Evolutionary conservation across 2,113 vertebrate species (phyloP).

Genomic region (Lepus americanus): DNA sequence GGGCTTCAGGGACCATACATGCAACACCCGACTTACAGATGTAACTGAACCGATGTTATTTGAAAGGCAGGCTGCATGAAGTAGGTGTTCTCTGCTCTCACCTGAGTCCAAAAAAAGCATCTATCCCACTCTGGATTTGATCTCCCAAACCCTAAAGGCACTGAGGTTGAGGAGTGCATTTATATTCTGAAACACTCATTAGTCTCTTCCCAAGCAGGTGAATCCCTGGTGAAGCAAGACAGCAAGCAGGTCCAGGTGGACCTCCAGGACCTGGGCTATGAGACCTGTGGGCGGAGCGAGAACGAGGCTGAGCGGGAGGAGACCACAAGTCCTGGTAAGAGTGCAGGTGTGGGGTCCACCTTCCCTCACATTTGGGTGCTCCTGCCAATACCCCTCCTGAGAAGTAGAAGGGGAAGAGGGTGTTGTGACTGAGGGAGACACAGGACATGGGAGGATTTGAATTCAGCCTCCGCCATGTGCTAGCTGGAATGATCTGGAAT

Average conservation of each 20-base stretch:
- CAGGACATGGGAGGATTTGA: not conserved
- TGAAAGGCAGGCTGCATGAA: not conserved
- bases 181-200: not conserved
- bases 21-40: too few species aligned
- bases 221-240: slow-evolving; percentile 89
- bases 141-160: not conserved
- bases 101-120: not conserved
- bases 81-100: not conserved
- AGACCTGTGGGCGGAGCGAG: slow-evolving; percentile 96
- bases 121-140: not conserved
- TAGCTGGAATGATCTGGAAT: not conserved
- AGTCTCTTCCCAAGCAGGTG: slow-evolving; percentile 85
- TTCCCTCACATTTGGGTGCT: not conserved
- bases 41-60: not conserved
- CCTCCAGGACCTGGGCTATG: slow-evolving; percentile 96
- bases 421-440: not conserved
- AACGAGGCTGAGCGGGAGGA: slow-evolving; percentile 95
- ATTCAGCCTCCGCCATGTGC: not conserved
- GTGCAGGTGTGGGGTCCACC: fast-evolving
- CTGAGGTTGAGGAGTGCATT: not conserved
- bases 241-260: slow-evolving; percentile 95
- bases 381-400: not conserved
- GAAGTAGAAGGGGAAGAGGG: not conserved
- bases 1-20: not conserved
- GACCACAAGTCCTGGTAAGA: slow-evolving; percentile 94